A percentile compares a stretch with the other conserved stretches of the same genome.
These are phyloP conservation scores for Cebus imitator DNA, from an alignment of 2,113 vertebrate species.

Conservation along the genomic window DNA sequence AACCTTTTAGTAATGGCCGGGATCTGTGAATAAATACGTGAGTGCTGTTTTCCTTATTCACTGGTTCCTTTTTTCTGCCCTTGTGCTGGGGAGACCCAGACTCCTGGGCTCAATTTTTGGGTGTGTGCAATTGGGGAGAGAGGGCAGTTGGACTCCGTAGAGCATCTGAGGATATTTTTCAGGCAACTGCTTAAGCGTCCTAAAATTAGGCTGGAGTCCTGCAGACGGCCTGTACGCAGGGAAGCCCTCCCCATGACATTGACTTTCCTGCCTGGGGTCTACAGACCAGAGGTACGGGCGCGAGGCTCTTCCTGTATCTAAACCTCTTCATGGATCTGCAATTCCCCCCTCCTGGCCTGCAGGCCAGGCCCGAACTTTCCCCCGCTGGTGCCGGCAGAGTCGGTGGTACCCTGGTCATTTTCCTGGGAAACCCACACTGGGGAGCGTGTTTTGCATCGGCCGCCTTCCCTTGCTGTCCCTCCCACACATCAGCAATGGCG, in stretches of 20 bases:
- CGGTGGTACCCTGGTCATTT: not conserved
- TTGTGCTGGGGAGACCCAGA: not conserved
- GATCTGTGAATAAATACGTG: not conserved
- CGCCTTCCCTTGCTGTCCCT: not conserved
- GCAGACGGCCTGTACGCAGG: accelerated
- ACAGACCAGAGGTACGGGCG: too few relatives aligned
- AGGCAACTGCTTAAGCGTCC: not conserved
- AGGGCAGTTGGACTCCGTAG: not conserved
- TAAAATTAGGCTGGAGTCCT: too few relatives aligned
- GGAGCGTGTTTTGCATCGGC: accelerated
- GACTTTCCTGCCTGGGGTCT: not conserved
- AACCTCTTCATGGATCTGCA: not conserved
- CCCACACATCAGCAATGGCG: not conserved
- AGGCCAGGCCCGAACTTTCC: not conserved
- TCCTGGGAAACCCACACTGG: accelerated
- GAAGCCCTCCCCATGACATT: accelerated
- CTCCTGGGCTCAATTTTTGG: not conserved
- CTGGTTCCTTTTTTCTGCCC: not conserved
- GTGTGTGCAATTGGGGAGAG: not conserved
- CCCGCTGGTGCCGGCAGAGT: not conserved
- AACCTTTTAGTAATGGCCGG: not conserved
- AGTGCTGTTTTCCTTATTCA: not conserved
- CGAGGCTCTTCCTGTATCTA: not conserved
- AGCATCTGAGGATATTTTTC: not conserved
- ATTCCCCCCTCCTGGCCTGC: not conserved